A percentile compares a stretch with the other conserved stretches of the same genome.
Evolutionary conservation across 2,888 invertebrate genomes (phyloP).

Genomic region (Drosophila setosimentum): DNA sequence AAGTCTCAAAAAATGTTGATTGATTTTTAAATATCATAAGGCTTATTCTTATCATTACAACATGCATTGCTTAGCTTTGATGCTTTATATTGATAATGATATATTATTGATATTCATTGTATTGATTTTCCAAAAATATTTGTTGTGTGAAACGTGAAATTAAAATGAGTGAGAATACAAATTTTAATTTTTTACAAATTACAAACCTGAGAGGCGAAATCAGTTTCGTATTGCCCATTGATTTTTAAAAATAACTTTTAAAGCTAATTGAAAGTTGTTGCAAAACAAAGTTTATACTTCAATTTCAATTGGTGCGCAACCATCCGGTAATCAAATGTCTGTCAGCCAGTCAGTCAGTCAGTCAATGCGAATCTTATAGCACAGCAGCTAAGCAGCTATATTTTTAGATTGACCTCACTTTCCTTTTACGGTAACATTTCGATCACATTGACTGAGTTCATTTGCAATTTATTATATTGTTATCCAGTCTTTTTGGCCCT

Average conservation of each 20-base stretch:
- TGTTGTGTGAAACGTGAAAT: neutral
- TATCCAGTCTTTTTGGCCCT: conserved; percentile 49
- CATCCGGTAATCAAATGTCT: neutral
- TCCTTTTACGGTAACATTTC: conserved; percentile 12
- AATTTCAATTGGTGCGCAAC: neutral
- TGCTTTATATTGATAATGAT: neutral
- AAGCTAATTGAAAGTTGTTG: neutral
- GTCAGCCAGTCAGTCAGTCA: neutral
- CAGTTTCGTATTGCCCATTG: neutral
- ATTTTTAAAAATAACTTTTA: neutral
- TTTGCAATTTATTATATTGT: conserved; percentile 47
- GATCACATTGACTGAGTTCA: conserved; percentile 27
- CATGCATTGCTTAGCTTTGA: neutral
- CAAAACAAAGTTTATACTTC: neutral
- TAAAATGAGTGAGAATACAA: neutral
- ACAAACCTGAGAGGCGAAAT: neutral
- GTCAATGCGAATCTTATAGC: neutral
- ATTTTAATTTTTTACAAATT: neutral
- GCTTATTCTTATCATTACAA: neutral
- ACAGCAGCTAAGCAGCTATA: neutral
- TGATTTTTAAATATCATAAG: too few species aligned
- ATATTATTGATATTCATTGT: neutral
- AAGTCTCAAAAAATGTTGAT: neutral
- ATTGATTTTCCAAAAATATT: neutral
- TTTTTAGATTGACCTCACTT: conserved; percentile 6